phyloP scores from a whole-genome alignment of 1,140 invertebrate species.

The Drosophila pruinosa region DNA sequence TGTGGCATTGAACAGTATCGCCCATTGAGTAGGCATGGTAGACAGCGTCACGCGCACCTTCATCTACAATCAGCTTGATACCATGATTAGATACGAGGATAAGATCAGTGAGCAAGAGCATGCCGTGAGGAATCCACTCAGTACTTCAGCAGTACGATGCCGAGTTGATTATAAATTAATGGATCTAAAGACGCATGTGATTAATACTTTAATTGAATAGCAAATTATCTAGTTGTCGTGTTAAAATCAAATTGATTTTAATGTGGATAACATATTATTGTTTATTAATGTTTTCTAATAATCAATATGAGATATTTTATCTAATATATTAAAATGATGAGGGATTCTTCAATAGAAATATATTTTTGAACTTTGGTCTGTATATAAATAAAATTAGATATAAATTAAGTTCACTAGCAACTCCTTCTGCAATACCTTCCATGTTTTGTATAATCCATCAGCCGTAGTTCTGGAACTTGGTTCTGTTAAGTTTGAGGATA shows the following conservation, averaged over 20 bases:
- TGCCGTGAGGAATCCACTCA: constrained; percentile 6
- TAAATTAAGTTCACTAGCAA: constrained; percentile 5
- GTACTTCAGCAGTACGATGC: constrained; percentile 41
- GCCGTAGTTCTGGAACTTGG: constrained; percentile 44
- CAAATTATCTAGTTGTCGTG: too few species aligned
- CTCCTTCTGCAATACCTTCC: constrained; percentile 37
- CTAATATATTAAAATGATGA: too few species aligned
- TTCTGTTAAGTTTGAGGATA: constrained; percentile 45
- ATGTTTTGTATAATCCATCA: constrained; percentile 52
- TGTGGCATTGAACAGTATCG: constrained; percentile 37
- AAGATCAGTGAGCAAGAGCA: constrained; percentile 22
- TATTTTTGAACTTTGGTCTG: too few species aligned
- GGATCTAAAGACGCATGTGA: constrained; percentile 12
- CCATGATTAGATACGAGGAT: constrained; percentile 21
- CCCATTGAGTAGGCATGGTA: constrained; percentile 19
- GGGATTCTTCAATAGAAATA: too few species aligned
- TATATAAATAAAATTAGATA: too few species aligned
- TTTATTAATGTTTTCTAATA: too few species aligned
- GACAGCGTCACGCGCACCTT: constrained; percentile 28
- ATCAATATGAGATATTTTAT: too few species aligned
- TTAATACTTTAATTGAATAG: too few species aligned
- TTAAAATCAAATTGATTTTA: too few species aligned
- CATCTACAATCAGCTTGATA: constrained; percentile 34
- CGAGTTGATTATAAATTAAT: constrained; percentile 37
- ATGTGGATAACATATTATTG: too few species aligned